Base-by-base conservation (phyloP, 2,797 vertebrate species). In the Scarus forsteni region DNA sequence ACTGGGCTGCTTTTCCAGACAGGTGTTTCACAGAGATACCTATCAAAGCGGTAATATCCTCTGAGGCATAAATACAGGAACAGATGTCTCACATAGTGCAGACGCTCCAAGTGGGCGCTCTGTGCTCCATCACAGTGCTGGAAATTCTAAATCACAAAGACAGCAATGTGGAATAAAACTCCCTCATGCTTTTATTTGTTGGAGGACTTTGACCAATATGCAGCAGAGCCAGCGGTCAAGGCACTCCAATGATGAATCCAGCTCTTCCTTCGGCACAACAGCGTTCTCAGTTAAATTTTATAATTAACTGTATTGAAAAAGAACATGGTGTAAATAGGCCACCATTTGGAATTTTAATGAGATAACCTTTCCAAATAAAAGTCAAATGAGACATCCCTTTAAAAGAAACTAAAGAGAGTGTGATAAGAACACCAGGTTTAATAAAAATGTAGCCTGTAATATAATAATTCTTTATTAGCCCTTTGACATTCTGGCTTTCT, bases 1-100 rank as follows among this genome's bases (percentile, higher is more conserved):
- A 82, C 62, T n/a, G 76, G 34, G 54, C 57, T 83, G 67, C 73
- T 58, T 79, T 90, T 84, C 59, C 61, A 81, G 61, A 70, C 89
- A 89, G 84, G 88, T 90, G 84, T 86, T 87, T 87, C 65, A 57
- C 49, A 14, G 69, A 84, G 85, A 89, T 81, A 80, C 70, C 64
- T 83, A 85, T 88, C 86, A 76, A 55, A 13, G 34, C 62, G 44
- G 70, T 83, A 79, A 84, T 76, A 84, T 85, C 76, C 75, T 88
- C 76, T 62, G 67, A 83, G 85, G 75, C 77, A 81, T 74, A 70
- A 85, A 89, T 70, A 60, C 83, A 84, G 60, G 72, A 86, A 70
- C 88, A 90, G 81, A 88, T 89, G 87, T 88, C 65, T 63, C 6
- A 49, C 60, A 55, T 60, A 54, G 55, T 43, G 59, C 62, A 66